phyloP scores from a whole-genome alignment of 2,888 invertebrate genomes.

The Tenthredo scrophulariae region DNA sequence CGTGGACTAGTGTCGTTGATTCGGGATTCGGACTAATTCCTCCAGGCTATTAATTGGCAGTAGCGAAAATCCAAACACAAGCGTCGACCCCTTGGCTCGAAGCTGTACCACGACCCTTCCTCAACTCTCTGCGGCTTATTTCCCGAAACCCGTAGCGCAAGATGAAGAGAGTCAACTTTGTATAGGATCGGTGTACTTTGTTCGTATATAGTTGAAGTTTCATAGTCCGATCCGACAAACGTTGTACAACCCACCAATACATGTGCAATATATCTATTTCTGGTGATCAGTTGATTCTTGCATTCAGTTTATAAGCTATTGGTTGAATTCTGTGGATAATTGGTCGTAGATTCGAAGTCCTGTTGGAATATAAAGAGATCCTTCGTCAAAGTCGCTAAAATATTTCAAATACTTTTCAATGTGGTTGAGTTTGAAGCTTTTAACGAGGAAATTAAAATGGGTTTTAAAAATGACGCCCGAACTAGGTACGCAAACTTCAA shows the following conservation, averaged over 20 bases:
- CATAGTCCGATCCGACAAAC: not conserved
- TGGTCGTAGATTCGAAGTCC: not conserved
- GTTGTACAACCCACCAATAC: not conserved
- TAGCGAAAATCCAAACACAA: slow-evolving; percentile 44
- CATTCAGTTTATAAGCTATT: not conserved
- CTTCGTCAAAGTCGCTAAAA: not conserved
- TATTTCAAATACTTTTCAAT: not conserved
- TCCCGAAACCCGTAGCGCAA: not conserved
- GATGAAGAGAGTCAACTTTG: slow-evolving; percentile 39
- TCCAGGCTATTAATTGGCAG: slow-evolving; percentile 28
- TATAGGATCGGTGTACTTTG: slow-evolving; percentile 36
- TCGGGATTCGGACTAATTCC: slow-evolving; percentile 38
- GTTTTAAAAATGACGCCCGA: not conserved
- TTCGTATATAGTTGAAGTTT: not conserved
- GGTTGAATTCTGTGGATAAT: not conserved
- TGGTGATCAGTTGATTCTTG: not conserved
- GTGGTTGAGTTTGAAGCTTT: not conserved
- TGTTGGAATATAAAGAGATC: not conserved
- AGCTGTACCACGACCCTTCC: slow-evolving; percentile 6
- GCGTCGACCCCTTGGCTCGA: slow-evolving; percentile 17
- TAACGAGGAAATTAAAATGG: not conserved
- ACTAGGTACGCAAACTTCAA: slow-evolving; percentile 16
- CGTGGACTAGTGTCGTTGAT: not conserved
- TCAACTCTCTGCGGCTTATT: slow-evolving; percentile 26
- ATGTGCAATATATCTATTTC: not conserved